A percentile compares a stretch with the other conserved stretches of the same genome.
Evolutionary conservation across 2,888 invertebrate species (phyloP).

Genomic region (Nomada fabriciana): DNA sequence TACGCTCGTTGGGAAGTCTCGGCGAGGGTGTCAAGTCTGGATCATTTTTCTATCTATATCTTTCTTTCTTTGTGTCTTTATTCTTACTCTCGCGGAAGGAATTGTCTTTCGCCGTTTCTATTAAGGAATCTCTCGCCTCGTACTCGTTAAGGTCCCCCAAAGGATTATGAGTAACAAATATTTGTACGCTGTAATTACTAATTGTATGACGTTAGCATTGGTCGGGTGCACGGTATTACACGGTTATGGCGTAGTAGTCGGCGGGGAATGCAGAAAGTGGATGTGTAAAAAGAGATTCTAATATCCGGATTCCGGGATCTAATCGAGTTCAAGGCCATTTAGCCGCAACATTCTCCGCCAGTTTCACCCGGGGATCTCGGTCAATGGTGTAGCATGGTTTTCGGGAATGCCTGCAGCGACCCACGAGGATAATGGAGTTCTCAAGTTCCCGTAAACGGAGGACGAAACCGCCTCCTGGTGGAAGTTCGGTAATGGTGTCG

Average conservation of each 20-base stretch:
- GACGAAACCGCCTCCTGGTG: conserved; percentile 62
- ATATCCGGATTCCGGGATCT: conserved; percentile 43
- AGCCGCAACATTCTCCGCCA: conserved; percentile 42
- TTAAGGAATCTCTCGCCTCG: neutral
- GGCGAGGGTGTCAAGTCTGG: too few relatives aligned
- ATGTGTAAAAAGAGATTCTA: conserved; percentile 52
- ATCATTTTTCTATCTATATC: too few relatives aligned
- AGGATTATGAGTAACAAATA: conserved; percentile 36
- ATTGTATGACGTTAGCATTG: conserved; percentile 16
- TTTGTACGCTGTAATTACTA: conserved; percentile 38
- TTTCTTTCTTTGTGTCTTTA: too few relatives aligned
- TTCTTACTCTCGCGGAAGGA: too few relatives aligned
- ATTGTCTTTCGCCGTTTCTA: neutral
- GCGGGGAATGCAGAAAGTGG: conserved; percentile 28
- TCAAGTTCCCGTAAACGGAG: conserved; percentile 69
- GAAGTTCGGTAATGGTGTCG: conserved; percentile 63
- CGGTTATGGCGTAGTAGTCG: neutral
- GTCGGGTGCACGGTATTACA: conserved; percentile 10
- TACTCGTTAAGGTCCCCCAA: neutral
- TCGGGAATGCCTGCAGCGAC: conserved; percentile 62
- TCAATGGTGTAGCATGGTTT: conserved; percentile 68
- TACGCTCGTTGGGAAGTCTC: too few relatives aligned
- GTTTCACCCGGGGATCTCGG: conserved; percentile 63
- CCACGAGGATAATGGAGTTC: conserved; percentile 69
- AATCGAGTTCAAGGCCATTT: conserved; percentile 73